Evolutionary conservation across 2,888 invertebrate species (phyloP).

Genomic region (Campopleginae sp.): DNA sequence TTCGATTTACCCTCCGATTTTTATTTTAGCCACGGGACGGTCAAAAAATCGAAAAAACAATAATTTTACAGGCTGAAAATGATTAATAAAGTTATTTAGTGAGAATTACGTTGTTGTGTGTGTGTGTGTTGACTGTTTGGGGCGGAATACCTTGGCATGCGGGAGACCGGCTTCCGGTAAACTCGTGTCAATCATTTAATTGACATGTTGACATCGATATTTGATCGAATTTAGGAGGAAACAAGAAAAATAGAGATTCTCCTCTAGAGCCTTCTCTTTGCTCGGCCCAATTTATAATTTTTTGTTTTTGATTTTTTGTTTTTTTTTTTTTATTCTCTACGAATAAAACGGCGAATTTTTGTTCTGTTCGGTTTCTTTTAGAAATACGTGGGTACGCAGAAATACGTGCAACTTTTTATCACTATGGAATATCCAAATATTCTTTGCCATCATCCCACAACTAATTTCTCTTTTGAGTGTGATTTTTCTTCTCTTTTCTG

Average conservation of each 20-base stretch:
- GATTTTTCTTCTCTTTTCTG: constrained; percentile 25
- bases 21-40: constrained; percentile 5
- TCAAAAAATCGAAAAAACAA: constrained; percentile 49
- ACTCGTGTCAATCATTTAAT: constrained; percentile 26
- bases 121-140: constrained; percentile 52
- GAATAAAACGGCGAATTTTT: not conserved
- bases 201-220: constrained; percentile 23
- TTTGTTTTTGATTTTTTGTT: too few species aligned
- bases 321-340: constrained; percentile 3
- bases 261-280: not conserved
- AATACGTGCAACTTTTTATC: constrained; percentile 13
- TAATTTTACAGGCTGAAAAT: constrained; percentile 48
- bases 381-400: not conserved
- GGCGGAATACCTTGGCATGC: constrained; percentile 62
- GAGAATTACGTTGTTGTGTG: constrained; percentile 41
- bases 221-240: constrained; percentile 8
- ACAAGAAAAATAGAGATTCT: constrained; percentile 16
- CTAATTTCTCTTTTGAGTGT: not conserved
- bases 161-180: constrained; percentile 53
- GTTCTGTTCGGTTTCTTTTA: constrained; percentile 6
- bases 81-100: constrained; percentile 41
- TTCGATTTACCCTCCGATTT: not conserved
- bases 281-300: too few species aligned
- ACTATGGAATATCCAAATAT: constrained; percentile 9
- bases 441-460: too few species aligned